Conservation (phyloP, 2,797 vertebrate genomes). For the Sebastes hubbsi region DNA sequence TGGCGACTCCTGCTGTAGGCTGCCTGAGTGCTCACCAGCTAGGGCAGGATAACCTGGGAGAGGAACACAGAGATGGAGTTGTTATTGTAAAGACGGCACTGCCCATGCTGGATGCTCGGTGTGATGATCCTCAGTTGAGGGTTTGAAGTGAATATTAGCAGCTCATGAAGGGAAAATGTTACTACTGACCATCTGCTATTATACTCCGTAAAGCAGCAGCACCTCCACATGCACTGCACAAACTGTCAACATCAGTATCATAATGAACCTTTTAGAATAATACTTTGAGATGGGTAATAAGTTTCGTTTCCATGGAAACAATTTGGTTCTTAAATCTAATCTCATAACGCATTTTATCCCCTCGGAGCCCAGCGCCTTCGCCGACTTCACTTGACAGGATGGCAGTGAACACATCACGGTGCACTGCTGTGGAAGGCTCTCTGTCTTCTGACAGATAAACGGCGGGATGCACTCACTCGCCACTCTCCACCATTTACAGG, state of each 20-base stretch:
- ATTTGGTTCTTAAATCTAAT: not conserved
- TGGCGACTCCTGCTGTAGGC: constrained; percentile 43
- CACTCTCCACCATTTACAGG: not conserved
- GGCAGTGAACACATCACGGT: not conserved
- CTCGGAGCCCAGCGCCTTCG: not conserved
- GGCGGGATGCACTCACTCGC: not conserved
- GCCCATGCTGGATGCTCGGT: not conserved
- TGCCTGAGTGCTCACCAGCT: constrained; percentile 44
- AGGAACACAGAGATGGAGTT: not conserved
- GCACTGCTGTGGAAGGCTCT: not conserved
- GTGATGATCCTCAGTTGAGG: not conserved
- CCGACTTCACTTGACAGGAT: not conserved
- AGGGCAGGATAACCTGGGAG: constrained; percentile 52
- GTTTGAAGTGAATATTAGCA: not conserved
- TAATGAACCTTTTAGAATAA: not conserved
- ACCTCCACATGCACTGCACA: not conserved
- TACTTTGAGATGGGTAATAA: not conserved
- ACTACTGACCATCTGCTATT: not conserved
- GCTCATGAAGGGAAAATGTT: not conserved
- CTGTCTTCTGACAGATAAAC: not conserved
- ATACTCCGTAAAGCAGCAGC: not conserved
- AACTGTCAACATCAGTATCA: not conserved
- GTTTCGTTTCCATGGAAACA: not conserved
- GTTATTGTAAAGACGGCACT: not conserved
- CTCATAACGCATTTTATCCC: not conserved